These are phyloP conservation scores for Erannis defoliaria DNA, from an alignment of 2,888 invertebrate species.

Conservation along the genomic window DNA sequence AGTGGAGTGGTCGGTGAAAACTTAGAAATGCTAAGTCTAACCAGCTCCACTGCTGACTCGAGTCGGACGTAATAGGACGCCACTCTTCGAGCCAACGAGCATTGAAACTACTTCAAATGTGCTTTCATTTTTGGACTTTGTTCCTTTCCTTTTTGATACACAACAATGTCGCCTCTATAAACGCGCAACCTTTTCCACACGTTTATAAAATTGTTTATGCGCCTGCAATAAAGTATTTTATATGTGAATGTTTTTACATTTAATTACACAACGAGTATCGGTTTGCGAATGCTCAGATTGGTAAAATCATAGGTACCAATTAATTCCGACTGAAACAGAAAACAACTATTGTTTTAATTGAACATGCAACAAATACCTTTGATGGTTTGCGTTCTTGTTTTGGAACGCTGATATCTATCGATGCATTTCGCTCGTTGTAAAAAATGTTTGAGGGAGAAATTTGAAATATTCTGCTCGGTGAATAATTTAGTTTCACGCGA, in stretches of 20 bases:
- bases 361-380: conserved; percentile 43
- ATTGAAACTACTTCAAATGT: conserved; percentile 46
- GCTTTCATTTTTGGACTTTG: conserved; percentile 43
- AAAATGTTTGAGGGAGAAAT: conserved; percentile 27
- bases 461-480: conserved; percentile 27
- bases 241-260: conserved; percentile 28
- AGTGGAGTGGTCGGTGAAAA: conserved; percentile 76
- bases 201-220: conserved; percentile 22
- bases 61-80: conserved; percentile 51
- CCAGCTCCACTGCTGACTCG: conserved; percentile 64
- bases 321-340: conserved; percentile 33
- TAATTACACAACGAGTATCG: conserved; percentile 32
- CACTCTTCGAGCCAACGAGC: conserved; percentile 39
- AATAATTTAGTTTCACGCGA: conserved; percentile 24
- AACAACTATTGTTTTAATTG: conserved; percentile 40
- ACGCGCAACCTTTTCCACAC: conserved; percentile 13
- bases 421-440: conserved; percentile 29
- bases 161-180: conserved; percentile 22
- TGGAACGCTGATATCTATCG: conserved; percentile 30
- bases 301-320: conserved; percentile 42
- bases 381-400: conserved; percentile 41
- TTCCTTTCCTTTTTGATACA: conserved; percentile 15
- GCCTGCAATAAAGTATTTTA: conserved; percentile 25
- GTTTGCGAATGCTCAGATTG: conserved; percentile 33
- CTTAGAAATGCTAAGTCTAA: conserved; percentile 82